These are phyloP conservation scores for Mimachlamys varia DNA, from an alignment of 2,888 invertebrate species.

Conservation along the genomic window DNA sequence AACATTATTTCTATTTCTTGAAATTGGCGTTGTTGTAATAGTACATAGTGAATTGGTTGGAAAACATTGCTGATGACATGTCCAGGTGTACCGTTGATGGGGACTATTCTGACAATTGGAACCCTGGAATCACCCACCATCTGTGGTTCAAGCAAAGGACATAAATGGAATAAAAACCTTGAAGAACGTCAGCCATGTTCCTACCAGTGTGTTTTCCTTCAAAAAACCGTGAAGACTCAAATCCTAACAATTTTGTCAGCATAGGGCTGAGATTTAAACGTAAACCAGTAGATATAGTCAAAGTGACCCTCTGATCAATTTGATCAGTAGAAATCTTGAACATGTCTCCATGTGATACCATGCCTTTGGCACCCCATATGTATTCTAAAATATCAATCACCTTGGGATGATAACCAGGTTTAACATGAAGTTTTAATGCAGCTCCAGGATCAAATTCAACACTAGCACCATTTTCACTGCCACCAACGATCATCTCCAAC, in stretches of 20 bases:
- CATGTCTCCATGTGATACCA: too few species aligned
- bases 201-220: not conserved
- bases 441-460: not conserved
- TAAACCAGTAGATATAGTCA: too few species aligned
- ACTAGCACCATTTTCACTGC: not conserved
- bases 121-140: conserved; percentile 38
- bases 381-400: too few species aligned
- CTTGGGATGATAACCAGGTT: not conserved
- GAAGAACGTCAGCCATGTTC: not conserved
- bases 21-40: conserved; percentile 22
- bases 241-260: too few species aligned
- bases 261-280: too few species aligned
- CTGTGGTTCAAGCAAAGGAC: not conserved
- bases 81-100: conserved; percentile 4
- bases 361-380: too few species aligned
- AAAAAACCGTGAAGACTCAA: too few species aligned
- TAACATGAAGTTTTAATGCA: not conserved
- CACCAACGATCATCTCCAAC: not conserved
- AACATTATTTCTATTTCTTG: conserved; percentile 38
- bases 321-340: too few species aligned
- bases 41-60: conserved; percentile 35
- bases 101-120: conserved; percentile 37
- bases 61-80: conserved; percentile 11
- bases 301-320: too few species aligned
- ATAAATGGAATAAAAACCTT: not conserved